These are phyloP conservation scores for Eupithecia vulgata DNA, from an alignment of 2,888 invertebrate genomes.

Conservation along the genomic window DNA sequence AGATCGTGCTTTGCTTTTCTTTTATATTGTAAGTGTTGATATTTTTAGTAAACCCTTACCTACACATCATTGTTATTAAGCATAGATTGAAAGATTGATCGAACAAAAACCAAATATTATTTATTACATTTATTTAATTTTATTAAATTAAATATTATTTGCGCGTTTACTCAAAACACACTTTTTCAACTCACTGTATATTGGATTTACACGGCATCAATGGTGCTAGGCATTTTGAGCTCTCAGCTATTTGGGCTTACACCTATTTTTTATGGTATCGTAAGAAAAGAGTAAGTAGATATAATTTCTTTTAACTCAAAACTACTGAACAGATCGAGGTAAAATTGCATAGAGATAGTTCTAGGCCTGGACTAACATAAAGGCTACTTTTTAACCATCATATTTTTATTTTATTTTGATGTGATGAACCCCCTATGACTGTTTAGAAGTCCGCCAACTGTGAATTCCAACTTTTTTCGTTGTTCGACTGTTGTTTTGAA, in stretches of 20 bases:
- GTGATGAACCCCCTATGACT: background rate
- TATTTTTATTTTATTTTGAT: background rate
- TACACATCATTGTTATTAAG: background rate
- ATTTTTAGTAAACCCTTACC: background rate
- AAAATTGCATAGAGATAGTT: background rate
- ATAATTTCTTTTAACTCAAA: background rate
- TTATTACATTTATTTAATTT: too few species aligned
- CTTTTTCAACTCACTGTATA: too few species aligned
- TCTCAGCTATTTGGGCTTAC: background rate
- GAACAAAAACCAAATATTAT: too few species aligned
- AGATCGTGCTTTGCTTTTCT: conserved; percentile 10
- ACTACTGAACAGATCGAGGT: background rate
- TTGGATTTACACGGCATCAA: too few species aligned
- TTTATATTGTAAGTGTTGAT: background rate
- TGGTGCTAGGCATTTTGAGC: background rate
- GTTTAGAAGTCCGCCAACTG: too few species aligned
- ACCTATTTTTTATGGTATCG: background rate
- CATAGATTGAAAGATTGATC: too few species aligned
- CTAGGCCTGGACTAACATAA: background rate
- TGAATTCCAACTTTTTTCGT: too few species aligned
- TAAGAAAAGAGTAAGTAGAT: background rate
- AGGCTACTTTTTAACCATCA: background rate
- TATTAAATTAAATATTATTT: too few species aligned
- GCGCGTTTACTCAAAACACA: too few species aligned
- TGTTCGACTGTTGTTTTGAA: too few species aligned